phyloP scores from a whole-genome alignment of 2,888 invertebrate genomes.

The Apodemia zela region DNA sequence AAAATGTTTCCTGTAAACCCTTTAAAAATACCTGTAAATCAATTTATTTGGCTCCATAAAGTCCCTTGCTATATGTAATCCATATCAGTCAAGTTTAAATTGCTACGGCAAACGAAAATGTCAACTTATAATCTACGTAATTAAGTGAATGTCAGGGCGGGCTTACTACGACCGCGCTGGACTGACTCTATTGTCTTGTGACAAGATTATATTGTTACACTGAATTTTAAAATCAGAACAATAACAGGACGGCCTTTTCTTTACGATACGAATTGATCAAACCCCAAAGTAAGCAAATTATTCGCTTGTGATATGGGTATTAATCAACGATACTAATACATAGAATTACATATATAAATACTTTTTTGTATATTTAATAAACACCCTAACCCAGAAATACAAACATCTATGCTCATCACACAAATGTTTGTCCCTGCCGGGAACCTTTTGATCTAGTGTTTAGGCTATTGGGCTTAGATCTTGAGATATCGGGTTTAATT shows the following conservation, averaged over 20 bases:
- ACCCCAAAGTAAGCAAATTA: no score
- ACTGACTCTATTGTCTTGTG: conserved; percentile 23
- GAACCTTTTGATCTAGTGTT: neutral
- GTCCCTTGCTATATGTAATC: conserved; percentile 46
- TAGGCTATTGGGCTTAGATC: neutral
- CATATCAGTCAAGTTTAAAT: conserved; percentile 68
- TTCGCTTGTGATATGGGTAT: no score
- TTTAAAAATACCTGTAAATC: conserved; percentile 5
- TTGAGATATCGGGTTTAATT: neutral
- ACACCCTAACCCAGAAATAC: no score
- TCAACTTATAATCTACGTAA: conserved; percentile 78
- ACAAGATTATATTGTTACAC: conserved; percentile 1
- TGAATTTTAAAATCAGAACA: neutral
- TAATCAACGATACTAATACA: no score
- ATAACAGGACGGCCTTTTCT: neutral
- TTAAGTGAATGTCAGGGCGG: conserved; percentile 73
- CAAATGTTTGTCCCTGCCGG: no score
- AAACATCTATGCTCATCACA: no score
- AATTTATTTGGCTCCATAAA: conserved; percentile 21
- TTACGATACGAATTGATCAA: no score
- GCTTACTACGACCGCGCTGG: conserved; percentile 41
- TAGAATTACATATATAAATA: no score
- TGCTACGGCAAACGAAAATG: conserved; percentile 63
- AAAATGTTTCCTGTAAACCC: neutral
- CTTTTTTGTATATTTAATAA: no score